Evolutionary conservation across 2,113 vertebrate genomes (phyloP), one percentile per base, ranked within the genome.

Genomic region (Rostratula benghalensis): DNA sequence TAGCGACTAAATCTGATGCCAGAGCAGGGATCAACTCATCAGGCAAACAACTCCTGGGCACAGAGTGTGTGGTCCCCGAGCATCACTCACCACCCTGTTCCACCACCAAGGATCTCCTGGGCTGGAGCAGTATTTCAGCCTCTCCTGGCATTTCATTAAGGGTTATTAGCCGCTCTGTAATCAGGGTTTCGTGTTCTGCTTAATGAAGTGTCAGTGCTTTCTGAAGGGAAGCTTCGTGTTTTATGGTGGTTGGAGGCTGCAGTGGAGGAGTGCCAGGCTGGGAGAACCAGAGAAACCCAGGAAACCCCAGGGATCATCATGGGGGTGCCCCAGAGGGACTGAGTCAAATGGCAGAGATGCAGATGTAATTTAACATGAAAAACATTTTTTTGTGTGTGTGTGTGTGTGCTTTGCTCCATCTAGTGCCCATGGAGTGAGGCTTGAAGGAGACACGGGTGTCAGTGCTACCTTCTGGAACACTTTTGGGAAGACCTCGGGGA

Each of bases 1-100:
- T 10, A 68, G 53, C 23, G 9, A 17, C 39, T 46, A 31, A 31
- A 43, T 4, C 13, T 33, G 59, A 48, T 11, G 43, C 37, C 83
- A 63, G 57, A 48, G 31, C 41, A 37, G 54, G 46, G 39, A 25
- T 12, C 1, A 11, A 41, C 13, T 18, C 39, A 13, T 6, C 30
- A 50, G 28, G 8, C 2, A 13, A 64, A 4, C 6, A 82, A 60
- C 23, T 70, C 45, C 37, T 1, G 1, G 31, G n/a, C 39, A 41
- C 1, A 0, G 35, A 61, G 39, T 4, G 39, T 4, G 1, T 0
- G 0, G 56, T 41, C 33, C 30, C 45, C 1, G 3, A 35, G 60
- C 64, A 46, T 10, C 12, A 10, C 80, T 19, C 25, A 6, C 13
- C 16, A 18, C 21, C 54, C 46, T 9, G 61, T 23, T 46, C 33